Conservation (phyloP, 53 echinoderm and acorn worm species). For the Echinometra lucunter region DNA sequence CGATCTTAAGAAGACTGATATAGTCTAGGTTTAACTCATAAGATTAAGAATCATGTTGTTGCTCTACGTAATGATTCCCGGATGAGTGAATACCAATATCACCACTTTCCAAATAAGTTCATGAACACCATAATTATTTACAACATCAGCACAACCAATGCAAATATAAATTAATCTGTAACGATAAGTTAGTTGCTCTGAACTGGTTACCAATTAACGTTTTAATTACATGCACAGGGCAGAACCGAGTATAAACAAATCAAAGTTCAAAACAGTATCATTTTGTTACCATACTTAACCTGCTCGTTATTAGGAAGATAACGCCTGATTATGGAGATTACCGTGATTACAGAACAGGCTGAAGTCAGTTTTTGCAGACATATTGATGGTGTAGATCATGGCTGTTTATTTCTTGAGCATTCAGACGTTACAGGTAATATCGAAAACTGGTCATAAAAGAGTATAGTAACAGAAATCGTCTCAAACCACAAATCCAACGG, state of each 20-base stretch:
- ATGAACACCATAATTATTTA: neutral
- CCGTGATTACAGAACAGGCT: too few relatives aligned
- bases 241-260: slow-evolving; percentile 1
- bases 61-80: too few relatives aligned
- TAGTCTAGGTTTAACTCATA: too few relatives aligned
- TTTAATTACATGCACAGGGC: slow-evolving; percentile 19
- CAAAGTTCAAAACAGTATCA: neutral
- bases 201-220: slow-evolving; percentile 25
- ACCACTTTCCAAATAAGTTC: neutral
- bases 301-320: neutral
- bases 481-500: too few relatives aligned
- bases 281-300: neutral
- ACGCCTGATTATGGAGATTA: neutral
- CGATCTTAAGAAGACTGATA: neutral
- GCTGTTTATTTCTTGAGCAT: too few relatives aligned
- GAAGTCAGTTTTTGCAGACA: too few relatives aligned
- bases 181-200: neutral
- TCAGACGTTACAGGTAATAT: too few relatives aligned
- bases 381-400: too few relatives aligned
- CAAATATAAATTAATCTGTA: neutral
- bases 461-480: too few relatives aligned
- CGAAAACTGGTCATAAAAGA: too few relatives aligned
- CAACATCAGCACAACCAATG: neutral
- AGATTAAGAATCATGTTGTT: too few relatives aligned
- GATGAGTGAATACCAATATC: too few relatives aligned